A percentile compares a stretch with the other conserved stretches of the same genome.
These are phyloP conservation scores for Drosophila ironensis DNA, from an alignment of 1,140 invertebrate species.

Conservation along the genomic window DNA sequence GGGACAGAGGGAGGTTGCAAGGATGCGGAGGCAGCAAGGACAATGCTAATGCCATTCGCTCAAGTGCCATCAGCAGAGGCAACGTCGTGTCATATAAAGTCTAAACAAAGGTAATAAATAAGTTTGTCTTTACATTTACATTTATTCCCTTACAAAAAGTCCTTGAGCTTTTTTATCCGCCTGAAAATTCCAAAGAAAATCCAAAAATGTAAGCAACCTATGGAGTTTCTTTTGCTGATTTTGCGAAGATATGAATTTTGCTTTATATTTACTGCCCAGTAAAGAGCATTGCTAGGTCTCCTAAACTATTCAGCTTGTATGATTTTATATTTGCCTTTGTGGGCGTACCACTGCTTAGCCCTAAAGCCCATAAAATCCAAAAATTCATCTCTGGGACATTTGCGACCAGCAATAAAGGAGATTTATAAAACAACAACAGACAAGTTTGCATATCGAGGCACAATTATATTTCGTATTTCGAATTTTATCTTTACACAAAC, in stretches of 20 bases:
- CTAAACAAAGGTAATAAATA: conserved; percentile 76
- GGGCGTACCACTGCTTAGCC: conserved; percentile 16
- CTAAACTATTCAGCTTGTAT: neutral
- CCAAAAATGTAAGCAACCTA: no score
- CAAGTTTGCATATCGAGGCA: neutral
- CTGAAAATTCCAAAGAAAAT: no score
- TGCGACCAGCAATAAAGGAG: conserved; percentile 27
- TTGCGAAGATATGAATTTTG: no score
- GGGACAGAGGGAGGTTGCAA: neutral
- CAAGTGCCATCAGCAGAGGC: conserved; percentile 62
- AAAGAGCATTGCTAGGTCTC: neutral
- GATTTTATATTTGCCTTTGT: neutral
- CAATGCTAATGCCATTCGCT: conserved; percentile 70
- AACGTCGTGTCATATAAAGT: conserved; percentile 63
- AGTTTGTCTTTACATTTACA: conserved; percentile 45
- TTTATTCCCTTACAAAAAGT: neutral
- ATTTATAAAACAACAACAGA: conserved; percentile 14
- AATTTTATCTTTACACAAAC: neutral
- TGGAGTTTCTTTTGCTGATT: no score
- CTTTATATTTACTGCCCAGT: no score
- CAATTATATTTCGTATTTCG: conserved; percentile 9
- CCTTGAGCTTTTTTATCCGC: no score
- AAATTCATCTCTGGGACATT: conserved; percentile 13
- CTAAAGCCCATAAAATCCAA: conserved; percentile 35
- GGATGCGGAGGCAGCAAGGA: conserved; percentile 19